Percentiles rank a stretch among this genome's conserved stretches.
These are phyloP conservation scores for Periophthalmus modestus DNA, from an alignment of 2,113 vertebrate species.

Conservation along the genomic window DNA sequence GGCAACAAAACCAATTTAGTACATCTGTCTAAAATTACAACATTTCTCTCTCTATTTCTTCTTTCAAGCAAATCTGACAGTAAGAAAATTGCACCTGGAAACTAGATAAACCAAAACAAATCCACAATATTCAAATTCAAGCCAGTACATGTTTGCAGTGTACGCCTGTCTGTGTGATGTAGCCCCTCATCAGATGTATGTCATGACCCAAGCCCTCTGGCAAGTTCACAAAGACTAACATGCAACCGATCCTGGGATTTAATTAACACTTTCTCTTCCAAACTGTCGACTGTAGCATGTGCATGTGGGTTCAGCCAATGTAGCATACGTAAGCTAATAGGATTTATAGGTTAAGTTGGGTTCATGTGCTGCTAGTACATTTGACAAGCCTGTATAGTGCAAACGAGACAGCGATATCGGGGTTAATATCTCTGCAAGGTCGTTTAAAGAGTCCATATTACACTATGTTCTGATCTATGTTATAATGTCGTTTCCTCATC, in stretches of 20 bases:
- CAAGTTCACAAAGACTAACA: slow-evolving; percentile 4
- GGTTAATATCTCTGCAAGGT: no score
- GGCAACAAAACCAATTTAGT: no score
- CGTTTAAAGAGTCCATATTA: no score
- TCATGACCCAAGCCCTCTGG: slow-evolving; percentile 16
- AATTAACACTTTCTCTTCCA: slow-evolving; percentile 34
- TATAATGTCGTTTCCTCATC: no score
- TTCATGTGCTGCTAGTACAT: not conserved
- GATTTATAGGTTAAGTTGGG: slow-evolving; percentile 17
- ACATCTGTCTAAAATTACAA: no score
- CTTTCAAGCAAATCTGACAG: no score
- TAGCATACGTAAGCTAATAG: slow-evolving; percentile 31
- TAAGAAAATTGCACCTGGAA: no score
- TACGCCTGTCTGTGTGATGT: not conserved
- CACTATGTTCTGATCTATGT: no score
- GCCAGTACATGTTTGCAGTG: not conserved
- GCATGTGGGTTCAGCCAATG: slow-evolving; percentile 8
- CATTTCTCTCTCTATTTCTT: no score
- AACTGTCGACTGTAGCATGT: not conserved
- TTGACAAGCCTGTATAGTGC: not conserved
- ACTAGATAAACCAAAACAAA: not conserved
- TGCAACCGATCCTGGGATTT: not conserved
- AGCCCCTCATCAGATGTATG: not conserved
- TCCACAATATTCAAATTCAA: not conserved
- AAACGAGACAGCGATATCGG: not conserved